Evolutionary conservation across 1,140 invertebrate species (phyloP), one percentile per base, ranked within the genome.

Genomic region (Drosophila dunni): DNA sequence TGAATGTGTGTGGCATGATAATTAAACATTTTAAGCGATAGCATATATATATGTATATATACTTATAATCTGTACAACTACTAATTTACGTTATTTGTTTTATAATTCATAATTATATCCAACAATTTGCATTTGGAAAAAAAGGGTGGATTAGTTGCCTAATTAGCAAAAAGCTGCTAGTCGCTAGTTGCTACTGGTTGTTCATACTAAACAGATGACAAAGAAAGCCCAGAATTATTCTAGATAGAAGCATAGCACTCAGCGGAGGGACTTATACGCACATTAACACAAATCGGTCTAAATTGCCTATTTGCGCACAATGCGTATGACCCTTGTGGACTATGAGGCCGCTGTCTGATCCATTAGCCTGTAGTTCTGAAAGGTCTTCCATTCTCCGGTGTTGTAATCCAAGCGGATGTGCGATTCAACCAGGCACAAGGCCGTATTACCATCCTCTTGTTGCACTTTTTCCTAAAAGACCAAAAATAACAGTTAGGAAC

Each of bases 331-430:
- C 80, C 81, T 89, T 58, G 84, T 83, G 57, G 84, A 89, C 84
- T 89, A 89, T 75, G 84, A 89, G 70, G 84, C 84, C 11, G 81
- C 77, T 33, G 36, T 90, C 75, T 92, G 91, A 67, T 92, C 93
- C 44, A 94, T 91, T 38, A 94, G 90, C 65, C 94, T 92, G 78
- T 94, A 94, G 81, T 97, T 97, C 82, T 96, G 96, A 79, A 97
- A 96, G 73, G 95, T 93, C 90, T 97, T 97, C 96, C 96, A 97
- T 92, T 97, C 96, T 13, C 96, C 96, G 45, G 96, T 97, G 58
- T 94, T 95, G 91, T 97, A 97, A 91, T 97, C 97, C 95, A 97
- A 96, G 91, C 97, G 96, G 92, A 97, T 97, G 90, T 96, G 96
- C 0, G 95, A 97, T 91, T 97, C 97, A 0, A 96, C 95, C 46